Base-by-base conservation (phyloP, 1,140 invertebrate genomes). In the Diploscapter pachys region DNA sequence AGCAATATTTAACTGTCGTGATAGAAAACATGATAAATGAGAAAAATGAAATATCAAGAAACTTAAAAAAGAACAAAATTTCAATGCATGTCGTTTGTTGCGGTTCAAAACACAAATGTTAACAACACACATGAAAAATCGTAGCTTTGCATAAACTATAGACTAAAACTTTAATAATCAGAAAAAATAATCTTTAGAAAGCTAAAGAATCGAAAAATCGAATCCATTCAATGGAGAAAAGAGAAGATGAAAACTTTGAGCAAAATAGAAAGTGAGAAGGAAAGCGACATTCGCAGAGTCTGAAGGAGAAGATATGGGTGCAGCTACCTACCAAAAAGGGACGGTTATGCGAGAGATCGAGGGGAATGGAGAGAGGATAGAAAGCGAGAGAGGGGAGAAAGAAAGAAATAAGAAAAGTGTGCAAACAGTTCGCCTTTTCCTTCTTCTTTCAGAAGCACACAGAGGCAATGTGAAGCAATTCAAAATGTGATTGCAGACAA, bases 31-130 rank as follows among this genome's bases (percentile, higher is more conserved):
- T 31, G 31, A 31, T 31, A 65, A 13, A 65, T 4, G 54, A 5
- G 48, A 48, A 4, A 50, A 63, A 63, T 50, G 31, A 63, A n/a
- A 63, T 48, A 63, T n/a, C 5, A 4, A 50, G 50, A n/a, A 65
- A 50, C 53, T n/a, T 70, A 56, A 59, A 54, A 59, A 59, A 50
- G 68, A 49, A 70, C 53, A 70, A 63, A 71, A n/a, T 51, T 31
- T 51, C 59, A 52, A 13, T 62, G 54, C 70, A 63, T 62, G 70
- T 61, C 56, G 57, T 62, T 71, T 51, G 57, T 52, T 52, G 8
- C 8, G 55, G 49, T 6, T 59, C 5, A 70, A 61, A n/a, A 70
- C 50, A 50, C n/a, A 59, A 50, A 48, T 69, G 4, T 5, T n/a
- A 61, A 59, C n/a, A 54, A 54, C n/a, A 68, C 52, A 13, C 55